phyloP scores from a whole-genome alignment of 2,888 invertebrate species.

The Drosophila flavopinicola region DNA sequence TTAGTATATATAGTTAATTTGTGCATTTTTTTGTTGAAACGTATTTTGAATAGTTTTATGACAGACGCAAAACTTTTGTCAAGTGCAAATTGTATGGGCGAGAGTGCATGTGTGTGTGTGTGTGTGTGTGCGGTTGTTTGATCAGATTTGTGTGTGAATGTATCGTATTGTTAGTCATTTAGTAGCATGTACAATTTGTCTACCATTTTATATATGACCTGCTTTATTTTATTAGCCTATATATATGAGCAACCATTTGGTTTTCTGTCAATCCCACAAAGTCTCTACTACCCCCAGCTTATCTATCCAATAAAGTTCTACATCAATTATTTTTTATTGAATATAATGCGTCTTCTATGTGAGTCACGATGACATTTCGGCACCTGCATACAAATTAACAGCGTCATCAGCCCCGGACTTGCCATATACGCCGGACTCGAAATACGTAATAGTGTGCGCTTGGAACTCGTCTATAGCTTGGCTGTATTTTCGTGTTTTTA shows the following conservation, averaged over 20 bases:
- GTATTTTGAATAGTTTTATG: constrained; percentile 65
- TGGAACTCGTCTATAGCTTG: constrained; percentile 12
- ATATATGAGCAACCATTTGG: constrained; percentile 45
- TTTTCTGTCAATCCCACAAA: constrained; percentile 20
- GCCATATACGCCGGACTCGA: constrained; percentile 1
- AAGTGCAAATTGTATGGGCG: constrained; percentile 53
- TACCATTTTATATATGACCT: constrained; percentile 20
- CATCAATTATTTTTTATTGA: constrained; percentile 43
- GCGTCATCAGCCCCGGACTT: background rate
- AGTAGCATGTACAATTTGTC: constrained; percentile 44
- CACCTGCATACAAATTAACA: constrained; percentile 61
- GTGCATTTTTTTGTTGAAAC: constrained; percentile 42
- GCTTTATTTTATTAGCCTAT: constrained; percentile 34
- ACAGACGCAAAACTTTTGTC: constrained; percentile 39
- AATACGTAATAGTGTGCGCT: constrained; percentile 32
- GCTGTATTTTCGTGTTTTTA: background rate
- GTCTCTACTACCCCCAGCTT: constrained; percentile 14
- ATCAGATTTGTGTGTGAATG: constrained; percentile 3
- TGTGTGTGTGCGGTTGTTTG: background rate
- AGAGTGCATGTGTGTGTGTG: constrained; percentile 2
- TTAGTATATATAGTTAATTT: constrained; percentile 41
- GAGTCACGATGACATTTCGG: constrained; percentile 21
- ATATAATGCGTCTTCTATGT: constrained; percentile 16
- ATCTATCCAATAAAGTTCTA: constrained; percentile 62
- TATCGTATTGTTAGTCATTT: constrained; percentile 45